Evolutionary conservation across 2,888 invertebrate genomes (phyloP).

Genomic region (Stramonita haemastoma): DNA sequence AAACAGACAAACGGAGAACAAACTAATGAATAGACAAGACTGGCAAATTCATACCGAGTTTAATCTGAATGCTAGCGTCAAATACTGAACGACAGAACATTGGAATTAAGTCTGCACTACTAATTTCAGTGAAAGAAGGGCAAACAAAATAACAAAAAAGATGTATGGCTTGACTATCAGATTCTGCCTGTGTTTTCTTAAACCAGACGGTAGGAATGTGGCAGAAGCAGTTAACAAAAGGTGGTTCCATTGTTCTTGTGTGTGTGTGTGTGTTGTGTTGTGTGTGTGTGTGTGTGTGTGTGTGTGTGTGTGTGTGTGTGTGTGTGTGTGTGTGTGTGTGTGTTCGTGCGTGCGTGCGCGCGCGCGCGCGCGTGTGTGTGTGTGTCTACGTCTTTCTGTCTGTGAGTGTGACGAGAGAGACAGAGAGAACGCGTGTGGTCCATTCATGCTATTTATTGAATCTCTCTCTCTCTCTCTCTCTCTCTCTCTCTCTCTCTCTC

Average conservation of each 20-base stretch:
- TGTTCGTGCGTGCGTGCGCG: not conserved
- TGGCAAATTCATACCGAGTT: no score
- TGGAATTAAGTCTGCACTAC: no score
- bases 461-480: not conserved
- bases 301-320: not conserved
- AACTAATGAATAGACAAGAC: not conserved
- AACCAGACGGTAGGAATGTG: no score
- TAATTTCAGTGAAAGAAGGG: no score
- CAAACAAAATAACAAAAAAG: no score
- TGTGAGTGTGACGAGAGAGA: not conserved
- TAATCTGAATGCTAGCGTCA: no score
- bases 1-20: not conserved
- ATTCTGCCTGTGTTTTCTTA: no score
- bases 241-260: no score
- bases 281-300: not conserved
- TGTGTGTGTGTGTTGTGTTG: no score
- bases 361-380: not conserved
- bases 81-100: no score
- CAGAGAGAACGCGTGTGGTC: not conserved
- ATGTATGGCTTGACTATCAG: no score
- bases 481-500: conserved; percentile 15
- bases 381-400: not conserved
- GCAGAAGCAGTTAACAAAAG: no score
- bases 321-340: not conserved
- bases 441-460: not conserved